Evolutionary conservation across 2,797 vertebrate genomes (phyloP).

Genomic region (Phrynocephalus vlangalii): DNA sequence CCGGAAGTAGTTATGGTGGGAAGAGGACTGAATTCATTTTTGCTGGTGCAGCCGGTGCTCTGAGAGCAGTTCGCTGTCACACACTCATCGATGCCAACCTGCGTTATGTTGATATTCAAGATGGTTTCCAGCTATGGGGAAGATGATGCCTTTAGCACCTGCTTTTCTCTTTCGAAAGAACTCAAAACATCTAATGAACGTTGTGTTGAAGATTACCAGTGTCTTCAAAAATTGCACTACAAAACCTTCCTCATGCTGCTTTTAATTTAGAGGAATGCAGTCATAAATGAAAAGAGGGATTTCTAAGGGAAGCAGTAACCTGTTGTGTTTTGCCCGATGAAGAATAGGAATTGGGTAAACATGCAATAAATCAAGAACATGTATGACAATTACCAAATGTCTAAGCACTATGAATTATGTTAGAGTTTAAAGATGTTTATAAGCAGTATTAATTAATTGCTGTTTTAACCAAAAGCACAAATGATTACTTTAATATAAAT

Average conservation of each 20-base stretch:
- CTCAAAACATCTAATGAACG: not conserved
- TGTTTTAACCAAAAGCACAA: no score
- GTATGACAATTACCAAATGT: not conserved
- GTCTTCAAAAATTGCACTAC: not conserved
- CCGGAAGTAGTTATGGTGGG: conserved; percentile 81
- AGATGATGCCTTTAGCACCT: conserved; percentile 46
- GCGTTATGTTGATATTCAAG: conserved; percentile 81
- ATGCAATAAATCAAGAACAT: no score
- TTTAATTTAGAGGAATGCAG: not conserved
- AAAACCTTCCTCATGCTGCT: not conserved
- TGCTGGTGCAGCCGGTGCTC: conserved; percentile 81
- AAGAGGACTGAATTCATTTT: conserved; percentile 76
- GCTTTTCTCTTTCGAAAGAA: conserved; percentile 30
- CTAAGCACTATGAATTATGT: no score
- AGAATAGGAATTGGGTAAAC: no score
- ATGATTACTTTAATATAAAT: no score
- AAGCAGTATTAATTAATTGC: no score
- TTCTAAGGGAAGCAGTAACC: not conserved
- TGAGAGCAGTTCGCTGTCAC: conserved; percentile 79
- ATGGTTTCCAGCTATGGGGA: conserved; percentile 84
- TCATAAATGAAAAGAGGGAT: not conserved
- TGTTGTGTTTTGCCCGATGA: not conserved
- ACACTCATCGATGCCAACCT: conserved; percentile 87
- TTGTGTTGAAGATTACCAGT: not conserved
- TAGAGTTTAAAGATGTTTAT: no score